Evolutionary conservation across 2,113 vertebrate species (phyloP).

Genomic region (Nettapus auritus): DNA sequence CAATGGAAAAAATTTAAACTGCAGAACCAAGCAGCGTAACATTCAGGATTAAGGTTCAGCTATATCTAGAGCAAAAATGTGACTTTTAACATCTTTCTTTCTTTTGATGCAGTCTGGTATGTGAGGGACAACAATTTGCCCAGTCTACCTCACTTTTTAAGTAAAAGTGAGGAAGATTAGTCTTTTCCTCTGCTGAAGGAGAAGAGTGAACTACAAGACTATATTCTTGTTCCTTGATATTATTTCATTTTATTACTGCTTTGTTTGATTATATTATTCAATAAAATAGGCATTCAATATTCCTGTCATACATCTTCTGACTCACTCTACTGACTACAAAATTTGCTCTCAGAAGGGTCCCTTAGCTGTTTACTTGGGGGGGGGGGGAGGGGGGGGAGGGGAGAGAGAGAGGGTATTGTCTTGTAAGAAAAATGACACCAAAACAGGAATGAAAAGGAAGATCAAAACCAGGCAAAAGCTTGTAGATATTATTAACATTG

Average conservation of each 20-base stretch:
- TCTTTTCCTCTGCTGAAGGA: neutral
- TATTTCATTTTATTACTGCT: neutral
- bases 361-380: neutral
- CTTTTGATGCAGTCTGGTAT: neutral
- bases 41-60: neutral
- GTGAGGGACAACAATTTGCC: neutral
- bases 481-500: neutral
- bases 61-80: neutral
- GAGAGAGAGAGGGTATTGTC: neutral
- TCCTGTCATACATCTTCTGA: neutral
- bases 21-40: neutral
- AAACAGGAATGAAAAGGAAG: neutral
- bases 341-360: neutral
- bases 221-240: neutral
- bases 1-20: neutral
- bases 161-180: neutral
- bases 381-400: fast-evolving
- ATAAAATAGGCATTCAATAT: neutral
- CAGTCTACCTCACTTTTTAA: neutral
- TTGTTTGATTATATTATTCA: neutral
- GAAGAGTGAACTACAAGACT: neutral
- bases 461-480: neutral
- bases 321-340: neutral
- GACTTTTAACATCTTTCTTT: neutral
- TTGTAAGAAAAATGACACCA: neutral